Evolutionary conservation across 2,797 vertebrate species (phyloP).

Genomic region (Lithobates pipiens): DNA sequence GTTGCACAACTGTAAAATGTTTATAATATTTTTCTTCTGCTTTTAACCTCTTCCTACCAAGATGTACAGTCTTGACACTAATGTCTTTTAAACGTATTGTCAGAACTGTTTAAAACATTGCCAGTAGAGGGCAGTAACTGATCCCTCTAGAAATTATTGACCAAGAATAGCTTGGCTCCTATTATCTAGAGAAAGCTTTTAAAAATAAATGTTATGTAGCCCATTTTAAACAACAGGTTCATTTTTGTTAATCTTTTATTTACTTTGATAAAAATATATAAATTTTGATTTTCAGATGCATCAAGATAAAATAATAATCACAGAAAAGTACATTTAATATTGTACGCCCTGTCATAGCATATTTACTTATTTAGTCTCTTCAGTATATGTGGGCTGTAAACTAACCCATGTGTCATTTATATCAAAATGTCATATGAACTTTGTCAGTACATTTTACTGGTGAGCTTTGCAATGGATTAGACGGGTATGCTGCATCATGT

Average conservation of each 20-base stretch:
- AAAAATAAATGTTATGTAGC: not conserved
- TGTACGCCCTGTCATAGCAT: not conserved
- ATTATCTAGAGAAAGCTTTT: not conserved
- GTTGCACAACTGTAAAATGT: too few relatives aligned
- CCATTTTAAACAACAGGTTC: not conserved
- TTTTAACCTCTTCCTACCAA: not conserved
- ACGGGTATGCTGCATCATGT: constrained; percentile 49
- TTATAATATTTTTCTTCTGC: not conserved
- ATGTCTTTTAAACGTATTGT: not conserved
- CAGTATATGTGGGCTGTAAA: not conserved
- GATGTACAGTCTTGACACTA: not conserved
- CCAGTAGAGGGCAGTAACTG: constrained; percentile 53
- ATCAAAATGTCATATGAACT: not conserved
- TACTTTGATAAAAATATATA: not conserved
- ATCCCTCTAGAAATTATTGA: constrained; percentile 20
- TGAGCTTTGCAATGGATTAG: not conserved
- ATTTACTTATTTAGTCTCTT: not conserved
- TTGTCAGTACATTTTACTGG: not conserved
- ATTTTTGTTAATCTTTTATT: not conserved
- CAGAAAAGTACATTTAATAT: not conserved
- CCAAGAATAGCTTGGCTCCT: too few relatives aligned
- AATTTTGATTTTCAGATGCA: not conserved
- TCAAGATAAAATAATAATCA: not conserved
- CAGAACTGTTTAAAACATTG: not conserved
- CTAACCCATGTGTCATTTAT: not conserved